phyloP scores from a whole-genome alignment of 2,797 vertebrate genomes.

The Acomys russatus region DNA sequence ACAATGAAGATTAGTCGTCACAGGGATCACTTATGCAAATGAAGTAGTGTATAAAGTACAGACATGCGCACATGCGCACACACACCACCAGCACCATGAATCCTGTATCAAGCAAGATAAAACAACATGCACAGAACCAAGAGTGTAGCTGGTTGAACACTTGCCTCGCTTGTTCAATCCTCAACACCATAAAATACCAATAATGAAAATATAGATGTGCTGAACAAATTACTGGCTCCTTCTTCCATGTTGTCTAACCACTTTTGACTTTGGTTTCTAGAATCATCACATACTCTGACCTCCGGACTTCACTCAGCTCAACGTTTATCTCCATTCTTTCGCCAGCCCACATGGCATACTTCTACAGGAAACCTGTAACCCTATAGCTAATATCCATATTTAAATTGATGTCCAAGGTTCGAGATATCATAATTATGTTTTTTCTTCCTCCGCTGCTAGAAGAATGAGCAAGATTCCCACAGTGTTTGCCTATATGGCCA shows the following conservation, averaged over 20 bases:
- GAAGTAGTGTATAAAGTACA: slow-evolving; percentile 37
- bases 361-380: neutral
- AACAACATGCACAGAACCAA: neutral
- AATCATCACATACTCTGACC: neutral
- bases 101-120: neutral
- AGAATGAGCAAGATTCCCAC: slow-evolving; percentile 60
- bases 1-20: neutral
- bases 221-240: neutral
- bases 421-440: neutral
- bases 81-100: neutral
- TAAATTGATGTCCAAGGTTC: slow-evolving; percentile 35
- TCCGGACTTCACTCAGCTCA: slow-evolving; percentile 26
- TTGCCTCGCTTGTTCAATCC: neutral
- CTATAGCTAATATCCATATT: slow-evolving; percentile 43
- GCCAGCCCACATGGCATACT: neutral
- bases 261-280: slow-evolving; percentile 17
- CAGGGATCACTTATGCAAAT: neutral
- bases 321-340: neutral
- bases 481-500: neutral
- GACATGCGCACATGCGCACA: neutral
- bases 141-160: too few species aligned
- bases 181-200: neutral
- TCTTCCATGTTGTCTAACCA: neutral
- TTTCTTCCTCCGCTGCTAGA: slow-evolving; percentile 18
- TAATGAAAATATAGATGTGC: neutral